Base-by-base conservation (phyloP, 2,888 invertebrate genomes). In the Amphipyra tragopoginis region DNA sequence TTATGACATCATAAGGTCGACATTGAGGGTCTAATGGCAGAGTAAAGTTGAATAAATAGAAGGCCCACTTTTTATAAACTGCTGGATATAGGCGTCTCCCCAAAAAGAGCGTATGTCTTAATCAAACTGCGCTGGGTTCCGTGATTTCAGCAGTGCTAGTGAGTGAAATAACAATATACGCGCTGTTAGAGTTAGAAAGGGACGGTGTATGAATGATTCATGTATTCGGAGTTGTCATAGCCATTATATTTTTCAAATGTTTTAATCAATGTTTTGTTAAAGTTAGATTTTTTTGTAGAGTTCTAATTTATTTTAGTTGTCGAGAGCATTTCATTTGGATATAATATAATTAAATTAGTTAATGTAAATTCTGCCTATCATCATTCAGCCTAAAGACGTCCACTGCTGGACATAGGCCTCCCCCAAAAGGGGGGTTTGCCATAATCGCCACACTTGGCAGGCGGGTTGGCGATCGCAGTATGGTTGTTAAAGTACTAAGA, bases 181-280 rank as follows among this genome's bases (percentile, higher is more conserved):
- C 1, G 66, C 65, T 43, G 59, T 36, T 43, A 9, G 9, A 0
- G 65, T 36, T 44, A 55, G 79, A 86, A 54, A 58, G 82, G 68
- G 83, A 82, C 2, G 62, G 45, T 56, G 44, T 1, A 71, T 88
- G 79, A 86, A 89, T 88, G 77, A 88, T 89, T 88, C 84, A 88
- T 82, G 71, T 64, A 65, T 75, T 74, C 80, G 73, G 79, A 85
- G 80, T 67, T 80, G 83, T 82, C 80, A 83, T 75, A 79, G 61
- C 42, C 56, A 65, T 75, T 70, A 67, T 65, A 66, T 69, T 59
- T 75, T 62, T 53, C 42, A 52, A 54, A 83, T 84, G 70, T 84
- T 82, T 84, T 82, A 84, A 83, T 84, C 81, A 84, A 77, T 72
- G 64, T 54, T 42, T 72, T 65, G 57, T 58, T 71, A 57, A 72